Conservation (phyloP, 2,797 vertebrate species). For the Thaleichthys pacificus region DNA sequence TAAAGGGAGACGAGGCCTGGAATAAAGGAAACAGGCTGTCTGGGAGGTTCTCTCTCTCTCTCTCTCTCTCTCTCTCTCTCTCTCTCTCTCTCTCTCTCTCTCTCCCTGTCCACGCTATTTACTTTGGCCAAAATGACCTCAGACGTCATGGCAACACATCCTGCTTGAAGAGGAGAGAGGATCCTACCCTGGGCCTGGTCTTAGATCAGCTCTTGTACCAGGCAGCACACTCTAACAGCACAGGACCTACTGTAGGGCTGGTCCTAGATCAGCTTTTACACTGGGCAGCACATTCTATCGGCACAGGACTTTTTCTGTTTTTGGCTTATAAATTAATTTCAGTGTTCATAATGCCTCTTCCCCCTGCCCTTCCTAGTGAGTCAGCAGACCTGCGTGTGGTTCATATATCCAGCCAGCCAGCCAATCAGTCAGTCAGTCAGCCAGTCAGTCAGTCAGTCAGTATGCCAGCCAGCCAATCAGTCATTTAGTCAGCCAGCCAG, state of each 20-base stretch:
- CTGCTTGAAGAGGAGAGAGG: slow-evolving; percentile 53
- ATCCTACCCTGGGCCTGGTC: slow-evolving; percentile 27
- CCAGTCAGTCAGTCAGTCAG: no score
- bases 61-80: background rate
- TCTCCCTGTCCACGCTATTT: slow-evolving; percentile 59
- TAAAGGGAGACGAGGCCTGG: background rate
- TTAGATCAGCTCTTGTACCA: background rate
- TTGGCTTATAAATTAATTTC: no score
- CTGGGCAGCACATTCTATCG: no score
- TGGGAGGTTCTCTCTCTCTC: background rate
- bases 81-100: background rate
- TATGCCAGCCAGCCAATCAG: no score
- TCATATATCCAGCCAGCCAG: no score
- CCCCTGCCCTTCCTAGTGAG: no score
- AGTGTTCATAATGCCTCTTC: no score
- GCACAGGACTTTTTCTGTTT: no score
- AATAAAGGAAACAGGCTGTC: background rate
- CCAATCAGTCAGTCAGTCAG: no score
- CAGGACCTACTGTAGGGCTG: background rate
- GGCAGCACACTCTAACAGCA: no score
- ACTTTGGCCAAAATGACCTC: slow-evolving; percentile 65
- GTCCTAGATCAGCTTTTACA: background rate
- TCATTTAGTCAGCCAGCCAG: no score
- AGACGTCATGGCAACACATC: slow-evolving; percentile 73
- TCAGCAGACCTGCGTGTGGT: no score